Conservation (phyloP, 1,140 invertebrate species). For the Orussus abietinus region DNA sequence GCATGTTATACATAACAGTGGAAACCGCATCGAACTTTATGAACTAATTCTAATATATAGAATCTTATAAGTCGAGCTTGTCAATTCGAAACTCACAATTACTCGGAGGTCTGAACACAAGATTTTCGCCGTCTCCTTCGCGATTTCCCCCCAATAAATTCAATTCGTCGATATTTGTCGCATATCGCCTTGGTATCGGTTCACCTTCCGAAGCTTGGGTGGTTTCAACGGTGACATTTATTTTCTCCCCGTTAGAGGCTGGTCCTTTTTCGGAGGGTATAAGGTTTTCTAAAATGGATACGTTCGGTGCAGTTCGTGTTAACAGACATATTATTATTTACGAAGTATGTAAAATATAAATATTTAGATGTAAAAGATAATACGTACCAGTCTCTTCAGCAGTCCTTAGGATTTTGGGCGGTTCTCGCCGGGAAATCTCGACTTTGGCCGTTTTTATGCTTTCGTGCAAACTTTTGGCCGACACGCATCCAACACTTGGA, state of each 20-base stretch:
- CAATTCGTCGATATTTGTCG: conserved; percentile 33
- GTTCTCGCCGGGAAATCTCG: conserved; percentile 22
- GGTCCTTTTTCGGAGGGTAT: conserved; percentile 15
- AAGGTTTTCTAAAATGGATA: conserved; percentile 25
- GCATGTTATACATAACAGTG: too few relatives aligned
- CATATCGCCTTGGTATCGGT: conserved; percentile 17
- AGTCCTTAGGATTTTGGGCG: conserved; percentile 15
- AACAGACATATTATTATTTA: too few relatives aligned
- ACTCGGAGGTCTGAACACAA: conserved; percentile 5
- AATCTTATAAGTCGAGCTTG: conserved; percentile 30
- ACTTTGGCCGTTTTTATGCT: conserved; percentile 33
- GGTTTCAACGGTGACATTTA: not conserved
- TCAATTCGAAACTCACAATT: conserved; percentile 29
- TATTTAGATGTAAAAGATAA: conserved; percentile 16
- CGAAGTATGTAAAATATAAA: conserved; percentile 5
- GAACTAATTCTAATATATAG: not conserved
- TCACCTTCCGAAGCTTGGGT: conserved; percentile 1
- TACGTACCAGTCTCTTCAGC: conserved; percentile 30
- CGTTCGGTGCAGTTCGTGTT: too few relatives aligned
- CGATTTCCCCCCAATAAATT: conserved; percentile 33
- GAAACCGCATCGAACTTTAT: too few relatives aligned
- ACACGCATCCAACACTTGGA: conserved; percentile 25
- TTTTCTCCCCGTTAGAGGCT: conserved; percentile 12
- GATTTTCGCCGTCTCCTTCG: conserved; percentile 16
- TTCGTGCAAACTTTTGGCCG: conserved; percentile 33